Evolutionary conservation across 2,888 invertebrate species (phyloP).

Genomic region (Oxytorus armatus): DNA sequence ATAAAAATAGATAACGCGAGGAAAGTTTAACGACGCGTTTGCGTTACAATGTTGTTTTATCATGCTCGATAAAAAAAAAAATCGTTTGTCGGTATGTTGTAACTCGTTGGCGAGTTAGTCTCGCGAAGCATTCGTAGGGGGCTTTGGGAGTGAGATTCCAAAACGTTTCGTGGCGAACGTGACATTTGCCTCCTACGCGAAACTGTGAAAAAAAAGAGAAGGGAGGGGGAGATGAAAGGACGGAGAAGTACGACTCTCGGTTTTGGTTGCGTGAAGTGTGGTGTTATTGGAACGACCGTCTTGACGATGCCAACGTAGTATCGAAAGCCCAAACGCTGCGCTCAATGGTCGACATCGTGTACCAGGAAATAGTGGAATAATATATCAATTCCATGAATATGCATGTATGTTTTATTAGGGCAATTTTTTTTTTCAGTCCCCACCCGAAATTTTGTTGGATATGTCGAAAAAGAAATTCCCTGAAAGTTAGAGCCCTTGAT

Average conservation of each 20-base stretch:
- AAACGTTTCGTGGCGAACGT: conserved; percentile 45
- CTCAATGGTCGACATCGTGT: background rate
- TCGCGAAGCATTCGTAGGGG: background rate
- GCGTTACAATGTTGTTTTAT: too few relatives aligned
- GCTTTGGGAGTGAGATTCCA: conserved; percentile 27
- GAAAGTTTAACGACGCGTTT: too few relatives aligned
- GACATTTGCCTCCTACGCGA: conserved; percentile 55
- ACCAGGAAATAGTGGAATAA: conserved; percentile 23
- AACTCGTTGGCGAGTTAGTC: background rate
- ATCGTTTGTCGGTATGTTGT: background rate
- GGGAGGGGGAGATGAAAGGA: background rate
- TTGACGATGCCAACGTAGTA: too few relatives aligned
- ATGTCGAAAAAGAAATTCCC: too few relatives aligned
- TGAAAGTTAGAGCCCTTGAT: too few relatives aligned
- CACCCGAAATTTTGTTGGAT: too few relatives aligned
- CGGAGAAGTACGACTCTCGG: conserved; percentile 6
- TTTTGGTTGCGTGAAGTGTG: conserved; percentile 5
- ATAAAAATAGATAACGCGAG: too few relatives aligned
- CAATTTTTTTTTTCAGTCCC: too few relatives aligned
- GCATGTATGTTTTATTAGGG: conserved; percentile 11
- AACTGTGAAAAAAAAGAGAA: conserved; percentile 14
- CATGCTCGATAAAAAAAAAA: background rate
- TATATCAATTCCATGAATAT: conserved; percentile 12
- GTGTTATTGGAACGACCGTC: background rate
- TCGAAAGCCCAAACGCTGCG: too few relatives aligned